phyloP scores from a whole-genome alignment of 1,140 invertebrate species.

The Doryteuthis pealeii region DNA sequence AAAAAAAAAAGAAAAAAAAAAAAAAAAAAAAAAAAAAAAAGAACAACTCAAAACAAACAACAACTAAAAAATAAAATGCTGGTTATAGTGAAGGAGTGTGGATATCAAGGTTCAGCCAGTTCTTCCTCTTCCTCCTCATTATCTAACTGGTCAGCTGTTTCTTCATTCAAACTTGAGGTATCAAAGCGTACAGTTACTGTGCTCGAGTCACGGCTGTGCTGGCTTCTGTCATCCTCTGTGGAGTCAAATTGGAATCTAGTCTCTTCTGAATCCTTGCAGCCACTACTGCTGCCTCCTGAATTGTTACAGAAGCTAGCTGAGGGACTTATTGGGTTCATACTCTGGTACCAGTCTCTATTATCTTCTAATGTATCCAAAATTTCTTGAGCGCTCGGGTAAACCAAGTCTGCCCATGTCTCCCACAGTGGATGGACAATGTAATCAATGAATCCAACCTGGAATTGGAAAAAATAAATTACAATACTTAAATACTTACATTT shows the following conservation, averaged over 20 bases:
- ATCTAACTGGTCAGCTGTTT: not conserved
- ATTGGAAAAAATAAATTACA: constrained; percentile 23
- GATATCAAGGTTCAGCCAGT: no score
- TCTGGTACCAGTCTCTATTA: constrained; percentile 94
- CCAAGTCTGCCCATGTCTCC: constrained; percentile 99
- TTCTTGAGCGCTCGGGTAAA: constrained; percentile 97
- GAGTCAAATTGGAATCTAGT: constrained; percentile 44
- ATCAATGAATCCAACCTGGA: constrained; percentile 96
- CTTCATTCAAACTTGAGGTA: not conserved
- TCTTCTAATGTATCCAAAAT: constrained; percentile 97
- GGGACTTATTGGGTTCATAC: constrained; percentile 68
- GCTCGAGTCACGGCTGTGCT: constrained; percentile 11
- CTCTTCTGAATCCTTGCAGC: constrained; percentile 44
- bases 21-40: no score
- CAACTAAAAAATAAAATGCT: no score
- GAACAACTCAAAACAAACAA: no score
- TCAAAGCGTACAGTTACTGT: constrained; percentile 10
- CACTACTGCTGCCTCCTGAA: constrained; percentile 39
- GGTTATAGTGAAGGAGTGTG: no score
- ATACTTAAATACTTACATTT: not conserved
- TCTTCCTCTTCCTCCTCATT: not conserved
- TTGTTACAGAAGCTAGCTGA: constrained; percentile 52
- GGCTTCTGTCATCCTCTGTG: constrained; percentile 43
- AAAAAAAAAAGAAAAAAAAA: no score
- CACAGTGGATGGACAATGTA: constrained; percentile 99